phyloP scores from a whole-genome alignment of 2,113 vertebrate genomes.

The Acanthochromis polyacanthus region DNA sequence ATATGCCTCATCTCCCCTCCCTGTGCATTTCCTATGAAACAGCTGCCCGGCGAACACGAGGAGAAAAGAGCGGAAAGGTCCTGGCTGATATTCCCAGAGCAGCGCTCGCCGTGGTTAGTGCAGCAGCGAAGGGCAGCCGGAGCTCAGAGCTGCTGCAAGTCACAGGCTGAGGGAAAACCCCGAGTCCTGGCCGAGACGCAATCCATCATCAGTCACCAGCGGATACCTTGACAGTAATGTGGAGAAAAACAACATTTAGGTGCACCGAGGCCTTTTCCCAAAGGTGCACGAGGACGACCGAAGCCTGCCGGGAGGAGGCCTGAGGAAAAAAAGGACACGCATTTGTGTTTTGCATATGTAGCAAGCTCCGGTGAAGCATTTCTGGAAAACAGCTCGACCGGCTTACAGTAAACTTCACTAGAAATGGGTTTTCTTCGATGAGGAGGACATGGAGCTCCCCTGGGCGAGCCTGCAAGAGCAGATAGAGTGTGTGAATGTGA shows the following conservation, averaged over 20 bases:
- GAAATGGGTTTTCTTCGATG: slow-evolving; percentile 31
- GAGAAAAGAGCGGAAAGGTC: slow-evolving; percentile 56
- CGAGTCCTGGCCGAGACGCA: slow-evolving; percentile 44
- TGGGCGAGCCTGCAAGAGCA: slow-evolving; percentile 2
- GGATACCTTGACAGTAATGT: slow-evolving; percentile 68
- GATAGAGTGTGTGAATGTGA: background rate
- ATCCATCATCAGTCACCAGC: slow-evolving; percentile 75
- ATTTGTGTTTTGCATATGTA: slow-evolving; percentile 6
- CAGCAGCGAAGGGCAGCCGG: slow-evolving; percentile 35
- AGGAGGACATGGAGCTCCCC: slow-evolving; percentile 14
- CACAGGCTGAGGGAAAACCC: slow-evolving; percentile 52
- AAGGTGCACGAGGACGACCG: slow-evolving; percentile 9
- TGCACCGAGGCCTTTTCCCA: slow-evolving; percentile 44
- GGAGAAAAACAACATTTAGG: slow-evolving; percentile 67
- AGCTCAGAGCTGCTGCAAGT: slow-evolving; percentile 52
- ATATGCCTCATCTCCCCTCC: slow-evolving; percentile 40
- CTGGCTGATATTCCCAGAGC: slow-evolving; percentile 60
- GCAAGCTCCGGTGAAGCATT: background rate
- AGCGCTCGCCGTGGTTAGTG: slow-evolving; percentile 49
- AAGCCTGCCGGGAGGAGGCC: slow-evolving; percentile 40
- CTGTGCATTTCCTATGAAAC: slow-evolving; percentile 44
- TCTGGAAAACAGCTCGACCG: slow-evolving; percentile 32
- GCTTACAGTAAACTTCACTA: slow-evolving; percentile 42
- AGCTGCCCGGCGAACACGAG: slow-evolving; percentile 53
- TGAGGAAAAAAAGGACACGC: slow-evolving; percentile 36